Base-by-base conservation (phyloP, 1,140 invertebrate genomes). In the Metaphire vulgaris region DNA sequence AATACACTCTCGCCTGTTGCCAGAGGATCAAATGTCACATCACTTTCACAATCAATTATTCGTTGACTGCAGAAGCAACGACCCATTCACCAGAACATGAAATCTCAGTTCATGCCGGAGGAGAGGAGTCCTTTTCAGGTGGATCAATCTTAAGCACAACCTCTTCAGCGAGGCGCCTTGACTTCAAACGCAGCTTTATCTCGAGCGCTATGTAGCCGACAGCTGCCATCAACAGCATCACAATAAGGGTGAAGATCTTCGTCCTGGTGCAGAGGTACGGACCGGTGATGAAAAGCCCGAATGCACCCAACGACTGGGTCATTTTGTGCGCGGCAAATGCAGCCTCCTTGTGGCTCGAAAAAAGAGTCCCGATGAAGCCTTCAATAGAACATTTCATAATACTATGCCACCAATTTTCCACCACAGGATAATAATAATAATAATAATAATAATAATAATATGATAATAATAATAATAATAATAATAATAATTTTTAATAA, bases 281-380 rank as follows among this genome's bases (percentile, higher is more conserved):
- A 2, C 76, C 68, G 21, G 71, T 64, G 0, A 69, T 65, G 41
- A 79, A 79, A 26, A 79, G 41, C 1, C 68, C 21, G n/a, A 71
- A 66, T 14, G 71, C 69, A n/a, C 64, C 71, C 21, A 72, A 65
- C 64, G 78, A 41, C 41, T 79, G 78, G 21, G 65, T 56, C 76
- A 79, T 77, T 72, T 77, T 79, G 65, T 67, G 33, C 6, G 69
- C 34, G 2, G 83, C 79, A 75, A 81, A 83, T 12, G 81, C 83
- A 34, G 82, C 79, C 68, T 84, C 83, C 29, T 80, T 80, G 33
- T 81, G 77, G 29, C 81, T 77, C 14, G 76, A 74, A 70, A 84
- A 84, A 33, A 83, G 31, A 1, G 77, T 70, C 1, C 82, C 83
- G 33, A 83, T 76, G 66, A 83, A 70, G 76, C 80, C 83, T 84